Evolutionary conservation across 2,888 invertebrate genomes (phyloP).

Genomic region (Drepanosiphum platanoidis): DNA sequence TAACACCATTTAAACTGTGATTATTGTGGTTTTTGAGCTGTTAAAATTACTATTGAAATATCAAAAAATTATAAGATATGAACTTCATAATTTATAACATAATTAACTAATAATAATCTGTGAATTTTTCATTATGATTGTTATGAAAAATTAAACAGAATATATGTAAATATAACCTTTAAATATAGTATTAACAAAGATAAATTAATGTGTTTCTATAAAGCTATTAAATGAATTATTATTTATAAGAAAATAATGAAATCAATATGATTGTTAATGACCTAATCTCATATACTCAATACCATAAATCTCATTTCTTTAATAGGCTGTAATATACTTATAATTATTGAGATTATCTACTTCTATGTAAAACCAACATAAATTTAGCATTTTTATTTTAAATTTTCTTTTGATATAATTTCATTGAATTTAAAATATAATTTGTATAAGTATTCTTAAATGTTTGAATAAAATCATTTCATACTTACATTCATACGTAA

Average conservation of each 20-base stretch:
- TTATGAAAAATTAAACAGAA: neutral
- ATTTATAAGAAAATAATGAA: neutral
- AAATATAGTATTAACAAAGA: neutral
- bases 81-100: constrained; percentile 30
- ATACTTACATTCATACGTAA: constrained; percentile 1
- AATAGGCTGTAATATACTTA: neutral
- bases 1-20: neutral
- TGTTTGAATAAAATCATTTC: neutral
- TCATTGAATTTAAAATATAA: too few relatives aligned
- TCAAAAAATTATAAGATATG: constrained; percentile 3
- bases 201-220: constrained; percentile 1
- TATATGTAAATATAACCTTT: constrained; percentile 8
- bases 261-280: neutral
- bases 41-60: constrained; percentile 17
- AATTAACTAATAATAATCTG: constrained; percentile 35
- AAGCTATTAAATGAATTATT: neutral
- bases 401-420: neutral
- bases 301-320: constrained; percentile 11
- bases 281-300: constrained; percentile 6
- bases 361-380: neutral
- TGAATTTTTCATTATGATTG: constrained; percentile 9
- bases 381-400: constrained; percentile 13
- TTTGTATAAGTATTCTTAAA: neutral
- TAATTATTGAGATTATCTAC: constrained; percentile 15
- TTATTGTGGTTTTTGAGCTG: neutral